Conservation (phyloP, 2,888 invertebrate genomes). For the Cheiracanthium punctorium region DNA sequence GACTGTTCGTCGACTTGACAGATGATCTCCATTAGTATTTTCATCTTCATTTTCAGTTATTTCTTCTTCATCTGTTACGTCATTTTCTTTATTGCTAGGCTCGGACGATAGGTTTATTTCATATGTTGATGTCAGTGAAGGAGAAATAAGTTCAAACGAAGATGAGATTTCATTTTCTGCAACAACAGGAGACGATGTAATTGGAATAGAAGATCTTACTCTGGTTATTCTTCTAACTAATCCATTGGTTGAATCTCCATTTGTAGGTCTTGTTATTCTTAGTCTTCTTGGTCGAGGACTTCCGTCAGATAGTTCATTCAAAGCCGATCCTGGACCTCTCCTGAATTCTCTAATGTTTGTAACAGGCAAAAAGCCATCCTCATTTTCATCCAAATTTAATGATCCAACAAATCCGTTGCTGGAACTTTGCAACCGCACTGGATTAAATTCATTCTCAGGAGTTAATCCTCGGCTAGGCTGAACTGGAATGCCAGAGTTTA, state of each 20-base stretch:
- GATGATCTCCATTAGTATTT: constrained; percentile 14
- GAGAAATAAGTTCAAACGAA: not conserved
- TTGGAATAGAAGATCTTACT: constrained; percentile 14
- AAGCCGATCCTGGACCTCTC: constrained; percentile 26
- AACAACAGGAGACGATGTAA: not conserved
- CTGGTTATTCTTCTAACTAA: constrained; percentile 51
- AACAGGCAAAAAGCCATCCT: constrained; percentile 45
- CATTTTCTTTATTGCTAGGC: not conserved
- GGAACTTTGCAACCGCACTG: not conserved
- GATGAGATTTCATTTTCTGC: constrained; percentile 18
- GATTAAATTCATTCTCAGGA: constrained; percentile 7
- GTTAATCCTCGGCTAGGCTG: constrained; percentile 20
- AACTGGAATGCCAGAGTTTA: not conserved
- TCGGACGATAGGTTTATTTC: not conserved
- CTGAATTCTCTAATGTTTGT: constrained; percentile 26
- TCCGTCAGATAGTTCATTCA: constrained; percentile 18
- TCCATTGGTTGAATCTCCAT: constrained; percentile 17
- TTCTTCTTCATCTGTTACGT: not conserved
- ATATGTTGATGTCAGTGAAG: not conserved
- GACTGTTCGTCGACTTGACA: constrained; percentile 36
- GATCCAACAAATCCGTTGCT: constrained; percentile 37
- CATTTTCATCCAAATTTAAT: constrained; percentile 10
- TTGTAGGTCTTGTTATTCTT: constrained; percentile 55
- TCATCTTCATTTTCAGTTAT: not conserved
- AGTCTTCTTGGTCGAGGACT: constrained; percentile 38